Conservation (phyloP, 2,113 vertebrate species). For the Platycercus adscitus region DNA sequence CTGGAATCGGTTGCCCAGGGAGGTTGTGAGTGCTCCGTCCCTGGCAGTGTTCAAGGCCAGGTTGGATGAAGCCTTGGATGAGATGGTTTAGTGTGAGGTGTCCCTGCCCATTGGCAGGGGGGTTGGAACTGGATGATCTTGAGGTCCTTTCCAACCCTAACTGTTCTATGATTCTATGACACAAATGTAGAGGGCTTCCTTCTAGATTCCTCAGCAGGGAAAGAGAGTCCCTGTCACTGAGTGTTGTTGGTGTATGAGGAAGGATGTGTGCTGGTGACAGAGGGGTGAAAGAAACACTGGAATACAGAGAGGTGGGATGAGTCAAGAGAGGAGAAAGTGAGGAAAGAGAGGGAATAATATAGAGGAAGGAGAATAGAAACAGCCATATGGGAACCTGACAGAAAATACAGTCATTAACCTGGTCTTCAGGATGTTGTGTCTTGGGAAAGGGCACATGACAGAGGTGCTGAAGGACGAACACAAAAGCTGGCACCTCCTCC, state of each 20-base stretch:
- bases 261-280: not conserved
- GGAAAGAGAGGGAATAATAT: not conserved
- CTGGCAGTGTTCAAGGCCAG: too few species aligned
- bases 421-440: not conserved
- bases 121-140: too few species aligned
- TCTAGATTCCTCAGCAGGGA: not conserved
- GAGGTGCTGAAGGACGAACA: not conserved
- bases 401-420: not conserved
- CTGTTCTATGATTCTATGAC: too few species aligned
- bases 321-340: not conserved
- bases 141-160: too few species aligned
- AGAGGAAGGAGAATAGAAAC: not conserved
- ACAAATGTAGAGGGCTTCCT: not conserved
- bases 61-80: too few species aligned
- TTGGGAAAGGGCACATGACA: not conserved
- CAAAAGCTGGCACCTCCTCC: not conserved
- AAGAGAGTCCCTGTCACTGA: not conserved
- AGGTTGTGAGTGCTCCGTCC: too few species aligned
- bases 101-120: too few species aligned
- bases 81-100: too few species aligned
- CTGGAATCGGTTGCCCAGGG: too few species aligned
- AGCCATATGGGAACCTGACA: not conserved
- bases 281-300: not conserved
- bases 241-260: fast-evolving
- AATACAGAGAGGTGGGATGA: not conserved